phyloP scores from a whole-genome alignment of 2,113 vertebrate species.

The Xyrauchen texanus region DNA sequence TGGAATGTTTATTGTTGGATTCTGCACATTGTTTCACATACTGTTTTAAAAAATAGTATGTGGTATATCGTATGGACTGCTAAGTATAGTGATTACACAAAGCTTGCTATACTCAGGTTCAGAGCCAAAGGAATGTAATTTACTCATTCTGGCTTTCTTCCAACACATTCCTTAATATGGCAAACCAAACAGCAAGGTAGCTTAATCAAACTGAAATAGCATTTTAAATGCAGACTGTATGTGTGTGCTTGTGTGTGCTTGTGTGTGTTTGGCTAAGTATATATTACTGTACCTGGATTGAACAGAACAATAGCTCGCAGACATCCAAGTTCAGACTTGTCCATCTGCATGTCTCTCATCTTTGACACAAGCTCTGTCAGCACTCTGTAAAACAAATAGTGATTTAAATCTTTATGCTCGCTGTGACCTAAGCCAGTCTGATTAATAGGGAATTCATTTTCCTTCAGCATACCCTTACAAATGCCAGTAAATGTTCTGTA shows the following conservation, averaged over 20 bases:
- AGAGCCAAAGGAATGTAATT: too few relatives aligned
- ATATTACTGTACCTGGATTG: constrained; percentile 84
- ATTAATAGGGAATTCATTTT: constrained; percentile 10
- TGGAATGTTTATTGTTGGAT: too few relatives aligned
- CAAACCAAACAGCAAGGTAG: too few relatives aligned
- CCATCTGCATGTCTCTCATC: constrained; percentile 99
- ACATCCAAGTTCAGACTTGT: constrained; percentile 98
- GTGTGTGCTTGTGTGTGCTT: neutral
- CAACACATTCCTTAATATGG: too few relatives aligned
- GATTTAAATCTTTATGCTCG: neutral
- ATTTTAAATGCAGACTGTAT: neutral
- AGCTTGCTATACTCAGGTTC: too few relatives aligned
- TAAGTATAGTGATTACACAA: too few relatives aligned
- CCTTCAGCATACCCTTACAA: neutral
- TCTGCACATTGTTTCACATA: too few relatives aligned
- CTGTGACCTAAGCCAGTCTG: constrained; percentile 8
- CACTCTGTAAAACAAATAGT: constrained; percentile 37
- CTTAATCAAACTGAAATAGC: constrained; percentile 7
- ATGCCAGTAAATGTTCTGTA: neutral
- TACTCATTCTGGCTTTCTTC: too few relatives aligned
- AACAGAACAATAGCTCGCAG: constrained; percentile 96
- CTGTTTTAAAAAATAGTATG: too few relatives aligned
- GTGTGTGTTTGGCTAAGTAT: neutral
- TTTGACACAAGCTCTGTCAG: constrained; percentile 90
- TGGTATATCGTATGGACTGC: too few relatives aligned